Base-by-base conservation (phyloP, 2,113 vertebrate genomes). In the Aramus guarauna region DNA sequence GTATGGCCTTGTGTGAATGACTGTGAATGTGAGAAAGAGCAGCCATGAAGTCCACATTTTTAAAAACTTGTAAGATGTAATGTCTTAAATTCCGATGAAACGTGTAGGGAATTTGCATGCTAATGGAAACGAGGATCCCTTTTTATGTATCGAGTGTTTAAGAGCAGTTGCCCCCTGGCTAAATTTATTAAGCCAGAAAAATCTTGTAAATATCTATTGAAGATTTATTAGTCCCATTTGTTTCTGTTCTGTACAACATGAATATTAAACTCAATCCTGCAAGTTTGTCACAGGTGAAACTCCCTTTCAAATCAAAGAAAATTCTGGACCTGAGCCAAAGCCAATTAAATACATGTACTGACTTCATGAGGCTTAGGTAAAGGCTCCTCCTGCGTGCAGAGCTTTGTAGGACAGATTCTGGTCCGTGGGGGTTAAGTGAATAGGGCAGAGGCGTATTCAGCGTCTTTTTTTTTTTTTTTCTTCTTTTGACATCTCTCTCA, bases 211-310 rank as follows among this genome's bases (percentile, higher is more conserved):
- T 98, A 98, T 98, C 94, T 97, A 73, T 96, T 98, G 98, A 98
- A 97, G 94, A 95, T 97, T 98, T 98, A 98, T 98, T 98, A 97
- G 98, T 98, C 98, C 97, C 98, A 97, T 98, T 98, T 98, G 98
- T 98, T 98, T 89, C 85, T 97, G 94, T 96, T 98, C 95, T 97
- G 97, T 82, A 58, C 62, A 90, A 64, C 71, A 95, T 66, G 39
- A 98, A 97, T 98, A 96, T 96, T 96, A 95, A 92, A 76, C 62
- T 94, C 67, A 82, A 14, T 72, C 53, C 39, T 82, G 48, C 36
- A 59, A 50, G 94, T 97, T 97, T 88, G 62, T 96, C 77, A 32
- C 90, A 93, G 90, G 90, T 96, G 74, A 68, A 85, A 85, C 20
- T 93, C 71, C 9, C 20, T 74, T 88, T 73, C 48, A 92, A 24